phyloP scores from a whole-genome alignment of 2,113 vertebrate genomes.

The Catharus bicknelli region DNA sequence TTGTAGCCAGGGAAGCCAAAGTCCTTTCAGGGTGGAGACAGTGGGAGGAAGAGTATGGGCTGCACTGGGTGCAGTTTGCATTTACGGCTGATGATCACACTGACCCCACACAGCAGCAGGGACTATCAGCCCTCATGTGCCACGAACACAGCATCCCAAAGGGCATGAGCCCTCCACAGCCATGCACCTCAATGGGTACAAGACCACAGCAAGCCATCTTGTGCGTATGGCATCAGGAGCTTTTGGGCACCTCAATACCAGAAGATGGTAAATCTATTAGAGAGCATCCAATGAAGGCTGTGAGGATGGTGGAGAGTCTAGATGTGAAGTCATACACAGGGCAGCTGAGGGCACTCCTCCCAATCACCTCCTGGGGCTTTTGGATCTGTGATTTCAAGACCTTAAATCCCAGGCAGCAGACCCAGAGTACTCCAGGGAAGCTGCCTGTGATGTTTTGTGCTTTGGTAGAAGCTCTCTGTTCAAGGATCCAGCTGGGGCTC shows the following conservation, averaged over 20 bases:
- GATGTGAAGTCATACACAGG: background rate
- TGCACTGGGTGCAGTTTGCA: constrained; percentile 82
- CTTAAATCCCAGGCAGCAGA: background rate
- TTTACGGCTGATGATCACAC: constrained; percentile 83
- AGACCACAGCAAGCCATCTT: background rate
- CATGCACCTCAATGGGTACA: background rate
- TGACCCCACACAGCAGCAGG: constrained; percentile 79
- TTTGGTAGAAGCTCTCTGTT: background rate
- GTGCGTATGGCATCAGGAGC: background rate
- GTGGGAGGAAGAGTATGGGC: constrained; percentile 84
- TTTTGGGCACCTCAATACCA: background rate
- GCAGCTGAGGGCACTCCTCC: background rate
- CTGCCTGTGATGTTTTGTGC: background rate
- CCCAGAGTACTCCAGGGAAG: background rate
- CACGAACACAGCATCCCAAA: background rate
- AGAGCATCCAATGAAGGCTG: background rate
- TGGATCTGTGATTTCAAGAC: background rate
- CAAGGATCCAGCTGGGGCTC: background rate
- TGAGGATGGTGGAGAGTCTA: background rate
- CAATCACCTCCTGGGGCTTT: background rate
- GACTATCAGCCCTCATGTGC: background rate
- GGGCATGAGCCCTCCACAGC: background rate
- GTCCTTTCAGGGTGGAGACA: constrained; percentile 78
- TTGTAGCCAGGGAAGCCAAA: constrained; percentile 77
- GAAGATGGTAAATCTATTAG: background rate